Evolutionary conservation across 2,113 vertebrate species (phyloP), one percentile per base, ranked within the genome.

Genomic region (Phrynosoma platyrhinos): DNA sequence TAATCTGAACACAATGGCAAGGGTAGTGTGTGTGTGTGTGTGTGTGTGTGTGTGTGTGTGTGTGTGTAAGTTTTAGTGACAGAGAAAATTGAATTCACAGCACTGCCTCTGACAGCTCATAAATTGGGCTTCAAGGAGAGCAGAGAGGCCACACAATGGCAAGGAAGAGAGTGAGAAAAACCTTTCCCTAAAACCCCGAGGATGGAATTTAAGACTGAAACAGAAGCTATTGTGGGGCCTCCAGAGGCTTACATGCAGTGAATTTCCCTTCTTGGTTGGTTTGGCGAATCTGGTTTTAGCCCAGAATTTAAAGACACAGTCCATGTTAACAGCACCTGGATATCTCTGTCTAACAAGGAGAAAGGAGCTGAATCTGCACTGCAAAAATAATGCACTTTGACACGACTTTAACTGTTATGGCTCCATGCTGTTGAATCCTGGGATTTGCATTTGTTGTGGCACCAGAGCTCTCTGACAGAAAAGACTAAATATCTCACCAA

Each of bases 51-150:
- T n/a, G 78, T 84, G 85, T 18, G 18, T 18, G 76, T 6, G 32
- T 2, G 53, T 87, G 52, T 88, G 77, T 79, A 90, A 47, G 12
- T 90, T 92, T 88, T 74, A 91, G n/a, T 80, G 90, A 85, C 77
- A 91, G 82, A 64, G 92, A 52, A 92, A 92, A 88, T 86, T 79
- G 86, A 86, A 91, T 91, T 89, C 93, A 8, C 79, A 91, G 40
- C 40, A 27, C 53, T 90, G 75, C 18, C 69, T 2, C 1, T 91
- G 91, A 91, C 90, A 94, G 79, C 66, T 92, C 69, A 87, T 79
- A 87, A 94, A 91, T 53, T 90, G 86, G 77, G 52, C 91, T 91
- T 93, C 87, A 84, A 82, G 84, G 89, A 84, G 69, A 16, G 88
- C 74, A 5, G 89, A 88, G 82, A 87, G 90, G 72, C 66, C 82